Percentiles rank a stretch among this genome's conserved stretches.
These are phyloP conservation scores for Steromphala cineraria DNA, from an alignment of 2,888 invertebrate genomes.

Conservation along the genomic window DNA sequence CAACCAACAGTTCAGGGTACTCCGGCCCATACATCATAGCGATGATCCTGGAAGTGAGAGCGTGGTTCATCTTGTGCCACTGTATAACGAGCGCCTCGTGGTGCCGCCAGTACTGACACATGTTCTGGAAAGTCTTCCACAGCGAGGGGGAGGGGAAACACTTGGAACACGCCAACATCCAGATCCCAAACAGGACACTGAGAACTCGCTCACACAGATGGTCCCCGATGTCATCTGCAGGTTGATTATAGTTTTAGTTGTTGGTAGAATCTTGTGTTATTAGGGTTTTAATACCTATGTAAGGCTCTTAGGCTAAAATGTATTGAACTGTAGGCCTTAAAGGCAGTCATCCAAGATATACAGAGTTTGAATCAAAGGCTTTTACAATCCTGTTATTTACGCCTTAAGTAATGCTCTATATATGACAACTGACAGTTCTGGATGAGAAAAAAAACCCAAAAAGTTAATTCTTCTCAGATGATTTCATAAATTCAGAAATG, in stretches of 20 bases:
- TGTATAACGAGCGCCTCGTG: conserved; percentile 93
- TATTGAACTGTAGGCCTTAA: too few relatives aligned
- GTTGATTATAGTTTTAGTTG: neutral
- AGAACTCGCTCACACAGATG: conserved; percentile 95
- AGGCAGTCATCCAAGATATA: too few relatives aligned
- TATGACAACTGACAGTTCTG: too few relatives aligned
- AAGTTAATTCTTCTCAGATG: too few relatives aligned
- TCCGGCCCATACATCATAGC: conserved; percentile 88
- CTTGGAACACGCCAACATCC: conserved; percentile 84
- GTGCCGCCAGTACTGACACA: conserved; percentile 95
- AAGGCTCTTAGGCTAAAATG: too few relatives aligned
- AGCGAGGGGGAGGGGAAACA: conserved; percentile 96
- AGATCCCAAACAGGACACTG: conserved; percentile 93
- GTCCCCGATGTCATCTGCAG: conserved; percentile 91
- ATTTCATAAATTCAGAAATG: too few relatives aligned
- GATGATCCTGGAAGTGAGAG: conserved; percentile 88
- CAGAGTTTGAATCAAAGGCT: too few relatives aligned
- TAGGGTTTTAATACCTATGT: too few relatives aligned
- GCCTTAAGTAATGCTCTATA: too few relatives aligned
- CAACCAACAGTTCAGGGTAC: conserved; percentile 73
- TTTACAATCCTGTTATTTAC: too few relatives aligned
- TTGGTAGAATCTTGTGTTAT: too few relatives aligned
- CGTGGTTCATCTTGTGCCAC: conserved; percentile 94
- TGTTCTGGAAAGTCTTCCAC: conserved; percentile 95
- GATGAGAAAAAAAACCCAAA: too few relatives aligned